Base-by-base conservation (phyloP, 2,888 invertebrate genomes). In the Calameuta idolon region DNA sequence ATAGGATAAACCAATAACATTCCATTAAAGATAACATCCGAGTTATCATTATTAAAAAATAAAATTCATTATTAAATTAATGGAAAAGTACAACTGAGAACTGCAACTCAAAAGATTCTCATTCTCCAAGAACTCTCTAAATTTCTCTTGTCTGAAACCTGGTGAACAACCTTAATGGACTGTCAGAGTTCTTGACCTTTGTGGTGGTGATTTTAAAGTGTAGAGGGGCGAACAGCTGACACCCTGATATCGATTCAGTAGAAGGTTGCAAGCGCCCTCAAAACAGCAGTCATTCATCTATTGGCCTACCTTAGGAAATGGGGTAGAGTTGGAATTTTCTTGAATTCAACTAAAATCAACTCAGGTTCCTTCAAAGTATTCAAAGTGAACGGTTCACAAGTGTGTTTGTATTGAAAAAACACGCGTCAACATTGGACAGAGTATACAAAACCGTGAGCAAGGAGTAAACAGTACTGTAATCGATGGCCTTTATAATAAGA, bases 191-290 rank as follows among this genome's bases (percentile, higher is more conserved):
- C 9, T 23, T 55, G 55, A 55, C 23, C 23, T 40, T 40, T 73
- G 73, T 73, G 73, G 68, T 35, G 76, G 34, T 34, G 73, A 55
- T 74, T 74, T 78, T 71, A 31, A 74, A 73, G 69, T 74, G 74
- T 9, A 55, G 55, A 55, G 79, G 76, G 73, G 78, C 40, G 75
- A 81, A 79, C 84, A 84, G 84, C 84, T 84, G 84, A 83, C 78
- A 79, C 73, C 69, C 4, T 69, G 34, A 77, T 84, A 83, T 83
- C 83, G 84, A 84, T 84, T 84, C 33, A 74, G 34, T 37, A 71
- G 73, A 55, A 35, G 55, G 75, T 40, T 68, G 75, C 75, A 34
- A 69, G 33, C 77, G 75, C 77, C 55, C 23, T 55, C 55, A 23
- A 55, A 55, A 55, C 55, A 55, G 23, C 9, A 55, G 15, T 40